Percentiles rank a stretch among this genome's conserved stretches.
Evolutionary conservation across 2,113 vertebrate species (phyloP).

Genomic region (Cygnus atratus): DNA sequence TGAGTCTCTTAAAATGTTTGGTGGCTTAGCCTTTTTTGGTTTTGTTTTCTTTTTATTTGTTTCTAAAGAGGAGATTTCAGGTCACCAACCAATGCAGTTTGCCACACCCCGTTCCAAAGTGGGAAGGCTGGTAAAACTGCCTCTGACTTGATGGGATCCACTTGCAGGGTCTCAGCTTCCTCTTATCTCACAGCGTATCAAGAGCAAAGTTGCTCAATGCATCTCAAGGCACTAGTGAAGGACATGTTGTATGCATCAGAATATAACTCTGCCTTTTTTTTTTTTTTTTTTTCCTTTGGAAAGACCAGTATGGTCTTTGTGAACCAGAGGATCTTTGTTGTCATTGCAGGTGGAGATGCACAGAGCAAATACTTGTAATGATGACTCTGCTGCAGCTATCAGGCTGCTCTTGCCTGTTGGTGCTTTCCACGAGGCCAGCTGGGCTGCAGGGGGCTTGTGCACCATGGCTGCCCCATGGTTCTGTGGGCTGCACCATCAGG

Average conservation of each 20-base stretch:
- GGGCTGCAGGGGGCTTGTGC: accelerated
- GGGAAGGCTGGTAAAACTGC: background rate
- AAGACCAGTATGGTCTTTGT: background rate
- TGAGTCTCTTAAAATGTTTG: slow-evolving; percentile 34
- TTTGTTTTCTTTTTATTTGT: slow-evolving; percentile 26
- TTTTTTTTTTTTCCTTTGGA: background rate
- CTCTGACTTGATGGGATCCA: background rate
- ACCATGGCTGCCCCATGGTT: accelerated
- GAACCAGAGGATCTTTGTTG: background rate
- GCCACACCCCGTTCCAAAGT: background rate
- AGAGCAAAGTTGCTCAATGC: background rate
- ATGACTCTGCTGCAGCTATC: background rate
- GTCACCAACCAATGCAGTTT: slow-evolving; percentile 5
- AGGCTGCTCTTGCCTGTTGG: background rate
- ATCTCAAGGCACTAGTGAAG: background rate
- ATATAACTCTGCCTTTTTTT: background rate
- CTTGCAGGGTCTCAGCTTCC: background rate
- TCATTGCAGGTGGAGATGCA: background rate
- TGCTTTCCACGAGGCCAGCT: background rate
- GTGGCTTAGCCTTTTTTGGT: slow-evolving; percentile 31
- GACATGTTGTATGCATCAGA: background rate
- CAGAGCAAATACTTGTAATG: background rate
- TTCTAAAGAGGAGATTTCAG: slow-evolving; percentile 34
- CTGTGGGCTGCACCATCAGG: background rate
- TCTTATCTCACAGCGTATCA: background rate